Percentiles rank a stretch among this genome's conserved stretches.
Conservation (phyloP, 2,797 vertebrate species). For the Gadopsis bispinosus region DNA sequence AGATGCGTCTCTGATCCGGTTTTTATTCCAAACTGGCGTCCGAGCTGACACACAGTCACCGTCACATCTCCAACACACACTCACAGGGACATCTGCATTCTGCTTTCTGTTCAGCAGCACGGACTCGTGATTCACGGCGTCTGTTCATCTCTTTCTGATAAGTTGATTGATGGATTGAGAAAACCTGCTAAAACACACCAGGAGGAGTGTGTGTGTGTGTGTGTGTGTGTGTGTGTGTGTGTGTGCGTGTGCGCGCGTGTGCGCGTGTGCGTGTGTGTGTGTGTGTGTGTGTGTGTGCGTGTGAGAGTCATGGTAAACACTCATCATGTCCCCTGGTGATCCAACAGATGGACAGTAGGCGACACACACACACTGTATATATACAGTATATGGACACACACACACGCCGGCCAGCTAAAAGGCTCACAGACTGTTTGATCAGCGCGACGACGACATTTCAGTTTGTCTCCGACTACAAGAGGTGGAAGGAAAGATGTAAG, state of each 20-base stretch:
- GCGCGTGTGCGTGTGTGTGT: conserved; percentile 3
- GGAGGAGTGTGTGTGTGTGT: conserved; percentile 18
- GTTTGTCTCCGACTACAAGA: neutral
- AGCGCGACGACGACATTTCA: conserved; percentile 2
- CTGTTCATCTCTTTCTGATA: conserved; percentile 40
- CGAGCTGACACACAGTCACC: neutral
- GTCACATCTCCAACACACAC: neutral
- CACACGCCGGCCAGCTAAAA: conserved; percentile 27
- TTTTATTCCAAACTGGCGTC: neutral
- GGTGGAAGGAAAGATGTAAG: neutral
- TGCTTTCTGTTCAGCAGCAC: neutral
- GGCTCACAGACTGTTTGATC: conserved; percentile 15
- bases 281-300: conserved; percentile 2
- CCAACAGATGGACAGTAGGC: conserved; percentile 71
- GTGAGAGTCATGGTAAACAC: conserved; percentile 60
- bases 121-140: conserved; percentile 34
- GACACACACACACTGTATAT: conserved; percentile 43
- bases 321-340: conserved; percentile 60
- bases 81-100: neutral
- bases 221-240: conserved; percentile 4
- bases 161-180: conserved; percentile 31
- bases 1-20: conserved; percentile 11
- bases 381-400: conserved; percentile 32
- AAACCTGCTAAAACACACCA: conserved; percentile 10
- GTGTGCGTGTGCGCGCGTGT: too few relatives aligned